A percentile compares a stretch with the other conserved stretches of the same genome.
Evolutionary conservation across 1,140 invertebrate species (phyloP).

Genomic region (Zaprionus kolodkinae): DNA sequence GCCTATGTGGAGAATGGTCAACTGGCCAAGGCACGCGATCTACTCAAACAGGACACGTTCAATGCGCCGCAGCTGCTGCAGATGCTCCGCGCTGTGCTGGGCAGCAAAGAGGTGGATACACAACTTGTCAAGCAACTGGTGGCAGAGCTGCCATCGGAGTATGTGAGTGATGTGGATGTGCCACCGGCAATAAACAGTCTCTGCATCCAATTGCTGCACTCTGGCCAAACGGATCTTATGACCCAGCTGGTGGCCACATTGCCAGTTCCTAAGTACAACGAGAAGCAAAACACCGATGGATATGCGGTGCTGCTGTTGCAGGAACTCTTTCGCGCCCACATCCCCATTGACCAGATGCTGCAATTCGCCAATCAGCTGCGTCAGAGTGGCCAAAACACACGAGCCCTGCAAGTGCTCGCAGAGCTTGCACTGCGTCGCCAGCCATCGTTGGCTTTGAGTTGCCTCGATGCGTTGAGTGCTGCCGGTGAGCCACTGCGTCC

Average conservation of each 20-base stretch:
- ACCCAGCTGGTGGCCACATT: conserved; percentile 53
- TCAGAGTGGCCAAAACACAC: conserved; percentile 58
- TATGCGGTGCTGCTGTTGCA: conserved; percentile 61
- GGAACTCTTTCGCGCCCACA: conserved; percentile 64
- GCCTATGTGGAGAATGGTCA: conserved; percentile 85
- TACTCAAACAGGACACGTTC: conserved; percentile 56
- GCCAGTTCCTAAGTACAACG: conserved; percentile 61
- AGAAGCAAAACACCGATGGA: conserved; percentile 72
- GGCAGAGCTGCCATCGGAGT: conserved; percentile 56
- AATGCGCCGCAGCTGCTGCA: conserved; percentile 59
- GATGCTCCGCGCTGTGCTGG: conserved; percentile 54
- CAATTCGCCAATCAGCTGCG: conserved; percentile 60
- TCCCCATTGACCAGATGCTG: conserved; percentile 40
- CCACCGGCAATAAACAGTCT: conserved; percentile 55
- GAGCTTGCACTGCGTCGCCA: conserved; percentile 72
- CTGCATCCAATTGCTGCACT: conserved; percentile 66
- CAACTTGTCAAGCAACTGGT: conserved; percentile 58
- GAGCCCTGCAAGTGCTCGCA: conserved; percentile 65
- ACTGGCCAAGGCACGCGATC: conserved; percentile 51
- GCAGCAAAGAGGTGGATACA: conserved; percentile 10
- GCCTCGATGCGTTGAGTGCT: conserved; percentile 52
- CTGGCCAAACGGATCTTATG: conserved; percentile 35
- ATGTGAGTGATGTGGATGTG: conserved; percentile 55
- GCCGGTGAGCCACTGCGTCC: conserved; percentile 66
- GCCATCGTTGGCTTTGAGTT: conserved; percentile 46